phyloP scores from a whole-genome alignment of 1,140 invertebrate genomes.

The Phymastichus coffea region DNA sequence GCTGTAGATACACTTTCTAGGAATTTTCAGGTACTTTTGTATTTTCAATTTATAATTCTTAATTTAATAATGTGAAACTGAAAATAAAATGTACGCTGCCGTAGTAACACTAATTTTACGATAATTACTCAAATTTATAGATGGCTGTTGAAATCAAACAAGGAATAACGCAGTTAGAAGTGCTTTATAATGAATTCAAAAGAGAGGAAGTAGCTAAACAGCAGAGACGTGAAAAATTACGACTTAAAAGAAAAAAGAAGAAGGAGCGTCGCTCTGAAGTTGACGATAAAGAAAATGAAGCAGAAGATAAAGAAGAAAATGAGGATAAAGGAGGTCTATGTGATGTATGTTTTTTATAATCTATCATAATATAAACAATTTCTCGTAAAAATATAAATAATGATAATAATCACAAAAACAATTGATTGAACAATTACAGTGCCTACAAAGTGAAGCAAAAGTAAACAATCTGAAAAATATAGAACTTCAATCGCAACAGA shows the following conservation, averaged over 20 bases:
- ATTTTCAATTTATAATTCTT: not conserved
- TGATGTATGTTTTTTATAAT: constrained; percentile 40
- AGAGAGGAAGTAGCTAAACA: constrained; percentile 81
- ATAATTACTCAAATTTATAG: constrained; percentile 53
- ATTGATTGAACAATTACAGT: constrained; percentile 1
- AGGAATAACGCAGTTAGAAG: constrained; percentile 82
- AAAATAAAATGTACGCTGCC: not conserved
- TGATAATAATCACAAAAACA: not conserved
- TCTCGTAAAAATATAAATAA: not conserved
- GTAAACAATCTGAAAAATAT: constrained; percentile 29
- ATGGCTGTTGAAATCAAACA: constrained; percentile 84
- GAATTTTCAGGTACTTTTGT: constrained; percentile 69
- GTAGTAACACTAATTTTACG: constrained; percentile 18
- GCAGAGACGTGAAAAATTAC: constrained; percentile 81
- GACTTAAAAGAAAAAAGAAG: constrained; percentile 82
- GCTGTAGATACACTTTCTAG: constrained; percentile 82
- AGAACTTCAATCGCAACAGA: constrained; percentile 29
- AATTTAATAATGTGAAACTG: not conserved
- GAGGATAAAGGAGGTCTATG: constrained; percentile 33
- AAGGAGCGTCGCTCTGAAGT: constrained; percentile 62
- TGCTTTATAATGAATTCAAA: constrained; percentile 78
- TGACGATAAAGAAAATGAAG: constrained; percentile 58
- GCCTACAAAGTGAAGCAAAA: constrained; percentile 1
- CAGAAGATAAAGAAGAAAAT: not conserved
- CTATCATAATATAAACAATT: not conserved